Conservation (phyloP, 2,113 vertebrate genomes). For the Natator depressus region DNA sequence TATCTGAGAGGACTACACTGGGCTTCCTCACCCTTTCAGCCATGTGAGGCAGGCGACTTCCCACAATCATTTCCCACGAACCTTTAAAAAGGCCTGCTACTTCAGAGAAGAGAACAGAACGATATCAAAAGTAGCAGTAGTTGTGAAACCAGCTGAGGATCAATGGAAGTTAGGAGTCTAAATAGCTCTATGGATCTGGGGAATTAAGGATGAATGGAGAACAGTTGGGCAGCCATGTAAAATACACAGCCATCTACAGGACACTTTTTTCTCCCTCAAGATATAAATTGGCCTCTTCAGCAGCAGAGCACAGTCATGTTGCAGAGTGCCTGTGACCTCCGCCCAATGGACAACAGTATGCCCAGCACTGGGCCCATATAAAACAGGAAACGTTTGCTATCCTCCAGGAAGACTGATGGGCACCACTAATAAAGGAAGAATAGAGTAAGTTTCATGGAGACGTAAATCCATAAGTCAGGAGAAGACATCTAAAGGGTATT, state of each 20-base stretch:
- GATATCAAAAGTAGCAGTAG: not conserved
- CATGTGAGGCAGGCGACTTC: not conserved
- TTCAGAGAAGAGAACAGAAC: not conserved
- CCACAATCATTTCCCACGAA: not conserved
- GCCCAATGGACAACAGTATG: not conserved
- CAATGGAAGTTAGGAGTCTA: not conserved
- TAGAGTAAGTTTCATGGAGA: not conserved
- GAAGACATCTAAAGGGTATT: not conserved
- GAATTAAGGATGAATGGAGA: not conserved
- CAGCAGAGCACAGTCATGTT: not conserved
- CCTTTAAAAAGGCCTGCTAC: not conserved
- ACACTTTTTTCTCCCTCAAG: not conserved
- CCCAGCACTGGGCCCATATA: constrained; percentile 8
- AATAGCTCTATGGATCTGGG: not conserved
- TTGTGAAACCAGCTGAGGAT: not conserved
- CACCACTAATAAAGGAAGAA: constrained; percentile 2
- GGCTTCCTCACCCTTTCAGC: not conserved
- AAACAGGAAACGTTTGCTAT: constrained; percentile 14
- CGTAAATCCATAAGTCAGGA: not conserved
- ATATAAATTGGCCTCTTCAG: not conserved
- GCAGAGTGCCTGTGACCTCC: not conserved
- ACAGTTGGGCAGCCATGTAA: not conserved
- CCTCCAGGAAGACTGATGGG: not conserved
- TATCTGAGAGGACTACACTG: not conserved
- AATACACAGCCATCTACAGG: not conserved